Conservation (phyloP, 2,888 invertebrate genomes). For the Andrena marginata region DNA sequence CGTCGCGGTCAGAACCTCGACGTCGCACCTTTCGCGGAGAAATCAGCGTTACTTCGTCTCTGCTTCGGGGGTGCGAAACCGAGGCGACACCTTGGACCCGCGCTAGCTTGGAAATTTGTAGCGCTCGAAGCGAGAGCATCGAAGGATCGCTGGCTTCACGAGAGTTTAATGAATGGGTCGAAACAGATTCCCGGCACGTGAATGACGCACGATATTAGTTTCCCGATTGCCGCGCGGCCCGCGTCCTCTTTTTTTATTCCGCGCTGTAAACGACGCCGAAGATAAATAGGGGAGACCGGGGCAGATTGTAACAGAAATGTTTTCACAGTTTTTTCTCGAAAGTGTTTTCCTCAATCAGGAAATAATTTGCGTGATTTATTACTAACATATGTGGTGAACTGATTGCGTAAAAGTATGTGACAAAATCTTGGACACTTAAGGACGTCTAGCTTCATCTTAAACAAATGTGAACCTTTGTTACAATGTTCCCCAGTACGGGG, state of each 20-base stretch:
- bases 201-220: constrained; percentile 42
- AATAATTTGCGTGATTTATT: no score
- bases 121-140: not conserved
- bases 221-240: constrained; percentile 28
- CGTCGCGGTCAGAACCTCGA: not conserved
- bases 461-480: no score
- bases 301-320: no score
- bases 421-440: no score
- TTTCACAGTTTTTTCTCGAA: no score
- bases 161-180: constrained; percentile 33
- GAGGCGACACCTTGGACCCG: not conserved
- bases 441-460: no score
- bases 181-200: constrained; percentile 21
- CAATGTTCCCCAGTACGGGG: no score
- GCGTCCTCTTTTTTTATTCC: not conserved
- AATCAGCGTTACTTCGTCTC: not conserved
- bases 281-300: not conserved
- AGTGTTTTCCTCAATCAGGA: no score
- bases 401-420: no score
- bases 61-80: not conserved
- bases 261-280: not conserved
- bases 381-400: no score
- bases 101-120: not conserved
- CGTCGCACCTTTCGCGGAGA: not conserved
- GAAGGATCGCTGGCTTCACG: not conserved